Conservation (phyloP, 1,140 invertebrate genomes). For the Gryon sp. region DNA sequence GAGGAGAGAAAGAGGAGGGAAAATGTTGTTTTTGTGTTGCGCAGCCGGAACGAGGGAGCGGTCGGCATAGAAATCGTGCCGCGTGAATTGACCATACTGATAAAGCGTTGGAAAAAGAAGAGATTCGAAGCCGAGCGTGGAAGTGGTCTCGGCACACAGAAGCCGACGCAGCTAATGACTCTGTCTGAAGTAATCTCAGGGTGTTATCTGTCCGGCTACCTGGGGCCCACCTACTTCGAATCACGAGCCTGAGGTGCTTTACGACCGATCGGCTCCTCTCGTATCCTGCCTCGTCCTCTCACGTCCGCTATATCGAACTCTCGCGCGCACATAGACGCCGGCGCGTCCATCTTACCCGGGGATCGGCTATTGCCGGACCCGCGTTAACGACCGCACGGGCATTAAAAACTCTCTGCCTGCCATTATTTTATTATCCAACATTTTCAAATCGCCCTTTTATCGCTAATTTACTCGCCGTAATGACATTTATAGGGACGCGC, state of each 20-base stretch:
- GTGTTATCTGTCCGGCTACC: conserved; percentile 80
- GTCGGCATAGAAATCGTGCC: conserved; percentile 66
- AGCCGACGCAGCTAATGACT: conserved; percentile 80
- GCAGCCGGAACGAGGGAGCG: conserved; percentile 27
- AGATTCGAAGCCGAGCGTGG: conserved; percentile 54
- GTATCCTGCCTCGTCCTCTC: conserved; percentile 31
- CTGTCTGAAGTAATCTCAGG: conserved; percentile 79
- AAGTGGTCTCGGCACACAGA: conserved; percentile 73
- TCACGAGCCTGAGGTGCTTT: conserved; percentile 72
- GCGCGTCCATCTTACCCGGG: conserved; percentile 59
- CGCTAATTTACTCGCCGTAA: conserved; percentile 50
- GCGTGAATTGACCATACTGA: conserved; percentile 73
- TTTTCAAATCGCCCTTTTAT: conserved; percentile 62
- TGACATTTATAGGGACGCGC: conserved; percentile 35
- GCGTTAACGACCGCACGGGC: conserved; percentile 47
- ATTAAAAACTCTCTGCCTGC: conserved; percentile 37
- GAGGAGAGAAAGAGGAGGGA: conserved; percentile 10
- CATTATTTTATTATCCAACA: conserved; percentile 59
- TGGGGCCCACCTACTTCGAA: conserved; percentile 80
- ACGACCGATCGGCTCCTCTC: conserved; percentile 63
- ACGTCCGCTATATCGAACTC: conserved; percentile 44
- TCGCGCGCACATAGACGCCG: conserved; percentile 55
- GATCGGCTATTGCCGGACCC: conserved; percentile 38
- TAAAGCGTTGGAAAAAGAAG: conserved; percentile 67
- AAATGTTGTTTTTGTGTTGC: conserved; percentile 32